These are phyloP conservation scores for Vannuccia rotundouncinata DNA, from an alignment of 2,888 invertebrate genomes.

Conservation along the genomic window DNA sequence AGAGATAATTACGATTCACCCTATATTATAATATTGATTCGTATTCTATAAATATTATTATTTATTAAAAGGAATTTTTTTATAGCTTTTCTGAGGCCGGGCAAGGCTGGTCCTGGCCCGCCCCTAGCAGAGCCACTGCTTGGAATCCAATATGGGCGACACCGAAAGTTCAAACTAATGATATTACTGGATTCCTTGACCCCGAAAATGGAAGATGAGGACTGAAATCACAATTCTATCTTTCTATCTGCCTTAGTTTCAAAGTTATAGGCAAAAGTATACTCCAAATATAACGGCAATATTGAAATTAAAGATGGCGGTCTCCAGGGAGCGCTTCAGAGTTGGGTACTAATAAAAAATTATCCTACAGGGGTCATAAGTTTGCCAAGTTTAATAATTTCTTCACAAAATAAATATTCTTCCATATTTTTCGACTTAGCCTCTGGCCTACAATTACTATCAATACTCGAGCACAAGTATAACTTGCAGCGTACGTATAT, in stretches of 20 bases:
- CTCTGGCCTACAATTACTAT: no score
- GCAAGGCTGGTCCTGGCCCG: constrained; percentile 10
- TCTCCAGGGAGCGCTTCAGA: background rate
- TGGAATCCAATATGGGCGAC: constrained; percentile 20
- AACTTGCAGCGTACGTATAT: no score
- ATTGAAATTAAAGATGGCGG: constrained; percentile 16
- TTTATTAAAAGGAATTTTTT: background rate
- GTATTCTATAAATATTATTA: constrained; percentile 5
- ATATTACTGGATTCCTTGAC: constrained; percentile 23
- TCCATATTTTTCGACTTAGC: constrained; percentile 9
- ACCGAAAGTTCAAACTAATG: constrained; percentile 3
- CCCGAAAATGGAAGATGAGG: constrained; percentile 9
- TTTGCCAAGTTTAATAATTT: constrained; percentile 15
- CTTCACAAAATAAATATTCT: constrained; percentile 16
- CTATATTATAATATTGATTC: constrained; percentile 11
- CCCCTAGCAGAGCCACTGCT: background rate
- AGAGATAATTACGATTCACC: no score
- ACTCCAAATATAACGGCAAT: constrained; percentile 3
- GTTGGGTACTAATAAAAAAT: constrained; percentile 16
- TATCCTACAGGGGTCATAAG: background rate
- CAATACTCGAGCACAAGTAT: no score
- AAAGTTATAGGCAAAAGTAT: constrained; percentile 20
- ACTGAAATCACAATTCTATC: no score
- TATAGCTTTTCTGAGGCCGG: background rate
- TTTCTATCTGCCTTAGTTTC: constrained; percentile 22